Evolutionary conservation across 2,113 vertebrate species (phyloP).

Genomic region (Thymallus thymallus): DNA sequence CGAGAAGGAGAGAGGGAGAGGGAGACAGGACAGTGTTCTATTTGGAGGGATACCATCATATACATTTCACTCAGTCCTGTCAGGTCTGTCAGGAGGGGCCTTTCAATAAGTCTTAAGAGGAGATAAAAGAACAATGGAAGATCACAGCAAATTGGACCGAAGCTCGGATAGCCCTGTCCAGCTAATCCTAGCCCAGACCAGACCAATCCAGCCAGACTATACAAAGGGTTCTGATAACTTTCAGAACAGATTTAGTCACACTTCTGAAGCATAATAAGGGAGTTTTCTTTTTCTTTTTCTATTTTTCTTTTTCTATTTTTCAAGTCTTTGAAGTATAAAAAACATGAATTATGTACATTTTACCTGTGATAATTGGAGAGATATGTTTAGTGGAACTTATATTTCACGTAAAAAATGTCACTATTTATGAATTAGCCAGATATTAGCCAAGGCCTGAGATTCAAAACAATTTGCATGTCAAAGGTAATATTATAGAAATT

Average conservation of each 20-base stretch:
- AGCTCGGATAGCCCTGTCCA: conserved; percentile 1
- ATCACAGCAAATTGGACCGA: conserved; percentile 21
- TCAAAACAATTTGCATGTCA: no score
- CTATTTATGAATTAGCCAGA: no score
- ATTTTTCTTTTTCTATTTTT: no score
- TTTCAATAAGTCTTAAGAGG: background rate
- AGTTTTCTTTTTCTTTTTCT: no score
- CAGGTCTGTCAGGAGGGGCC: conserved; percentile 8
- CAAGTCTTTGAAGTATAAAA: background rate
- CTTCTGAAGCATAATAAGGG: no score
- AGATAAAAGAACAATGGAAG: conserved; percentile 19
- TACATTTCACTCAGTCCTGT: conserved; percentile 8
- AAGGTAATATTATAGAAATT: no score
- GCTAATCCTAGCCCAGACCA: background rate
- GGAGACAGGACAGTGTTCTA: background rate
- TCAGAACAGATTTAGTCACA: background rate
- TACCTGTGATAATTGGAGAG: background rate
- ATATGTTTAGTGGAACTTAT: background rate
- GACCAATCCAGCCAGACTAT: conserved; percentile 2
- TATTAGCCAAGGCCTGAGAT: no score
- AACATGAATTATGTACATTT: background rate
- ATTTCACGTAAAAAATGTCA: no score
- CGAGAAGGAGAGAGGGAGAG: no score
- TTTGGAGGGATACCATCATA: conserved; percentile 15
- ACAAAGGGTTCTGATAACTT: conserved; percentile 5